These are phyloP conservation scores for Cetonia aurata DNA, from an alignment of 2,888 invertebrate species.

Conservation along the genomic window DNA sequence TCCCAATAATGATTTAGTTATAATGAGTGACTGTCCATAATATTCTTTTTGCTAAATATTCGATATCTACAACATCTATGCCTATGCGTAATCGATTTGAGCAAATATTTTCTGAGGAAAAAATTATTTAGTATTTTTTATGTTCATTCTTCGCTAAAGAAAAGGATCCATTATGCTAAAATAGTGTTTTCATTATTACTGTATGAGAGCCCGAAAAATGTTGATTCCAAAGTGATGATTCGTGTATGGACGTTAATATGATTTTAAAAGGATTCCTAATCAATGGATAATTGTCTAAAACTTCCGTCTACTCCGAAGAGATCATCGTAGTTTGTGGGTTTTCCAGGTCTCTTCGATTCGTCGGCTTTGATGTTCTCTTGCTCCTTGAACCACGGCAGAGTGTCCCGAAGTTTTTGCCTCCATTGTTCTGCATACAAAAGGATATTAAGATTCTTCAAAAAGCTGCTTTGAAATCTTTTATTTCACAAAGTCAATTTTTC, in stretches of 20 bases:
- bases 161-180: too few relatives aligned
- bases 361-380: slow-evolving; percentile 84
- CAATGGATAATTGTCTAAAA: slow-evolving; percentile 86
- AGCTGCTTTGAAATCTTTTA: neutral
- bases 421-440: slow-evolving; percentile 73
- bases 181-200: neutral
- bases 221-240: neutral
- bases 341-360: slow-evolving; percentile 84
- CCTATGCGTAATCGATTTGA: too few relatives aligned
- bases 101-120: too few relatives aligned
- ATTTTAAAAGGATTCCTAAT: slow-evolving; percentile 69
- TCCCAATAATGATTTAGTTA: too few relatives aligned
- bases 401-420: slow-evolving; percentile 82
- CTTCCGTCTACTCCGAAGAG: slow-evolving; percentile 92
- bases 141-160: too few relatives aligned
- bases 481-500: neutral
- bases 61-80: too few relatives aligned
- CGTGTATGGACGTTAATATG: too few relatives aligned
- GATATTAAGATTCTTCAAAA: too few relatives aligned
- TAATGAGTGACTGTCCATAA: too few relatives aligned
- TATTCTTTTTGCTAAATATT: too few relatives aligned
- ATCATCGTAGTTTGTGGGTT: slow-evolving; percentile 87
- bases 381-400: slow-evolving; percentile 84
- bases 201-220: neutral
- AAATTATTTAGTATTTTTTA: too few relatives aligned